Evolutionary conservation across 2,797 vertebrate species (phyloP).

Genomic region (Aselliscus stoliczkanus): DNA sequence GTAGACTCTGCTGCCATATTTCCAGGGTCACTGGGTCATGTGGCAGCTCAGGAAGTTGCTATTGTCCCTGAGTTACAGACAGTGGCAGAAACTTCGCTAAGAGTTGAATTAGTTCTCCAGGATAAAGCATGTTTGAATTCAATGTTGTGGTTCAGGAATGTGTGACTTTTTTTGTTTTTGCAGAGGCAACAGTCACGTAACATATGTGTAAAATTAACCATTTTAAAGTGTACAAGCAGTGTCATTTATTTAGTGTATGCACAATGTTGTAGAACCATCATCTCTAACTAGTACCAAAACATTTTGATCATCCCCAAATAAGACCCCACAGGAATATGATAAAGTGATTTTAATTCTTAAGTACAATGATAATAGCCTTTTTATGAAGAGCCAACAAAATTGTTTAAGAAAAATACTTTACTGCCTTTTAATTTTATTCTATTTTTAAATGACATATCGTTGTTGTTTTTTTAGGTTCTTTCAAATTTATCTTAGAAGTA

Average conservation of each 20-base stretch:
- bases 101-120: not conserved
- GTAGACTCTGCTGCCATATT: not conserved
- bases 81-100: not conserved
- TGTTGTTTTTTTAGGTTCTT: not conserved
- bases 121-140: not conserved
- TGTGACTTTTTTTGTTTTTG: not conserved
- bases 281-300: not conserved
- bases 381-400: not conserved
- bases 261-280: not conserved
- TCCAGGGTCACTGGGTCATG: not conserved
- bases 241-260: not conserved
- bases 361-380: not conserved
- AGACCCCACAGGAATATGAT: not conserved
- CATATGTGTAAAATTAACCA: not conserved
- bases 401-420: not conserved
- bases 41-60: not conserved
- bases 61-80: not conserved
- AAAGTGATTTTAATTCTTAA: not conserved
- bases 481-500: not conserved
- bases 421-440: not conserved
- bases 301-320: not conserved
- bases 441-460: not conserved
- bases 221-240: not conserved
- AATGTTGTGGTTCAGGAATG: not conserved
- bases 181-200: not conserved